Percentiles rank a stretch among this genome's conserved stretches.
Conservation (phyloP, 1,140 invertebrate genomes). For the Sarcophaga peregrina region DNA sequence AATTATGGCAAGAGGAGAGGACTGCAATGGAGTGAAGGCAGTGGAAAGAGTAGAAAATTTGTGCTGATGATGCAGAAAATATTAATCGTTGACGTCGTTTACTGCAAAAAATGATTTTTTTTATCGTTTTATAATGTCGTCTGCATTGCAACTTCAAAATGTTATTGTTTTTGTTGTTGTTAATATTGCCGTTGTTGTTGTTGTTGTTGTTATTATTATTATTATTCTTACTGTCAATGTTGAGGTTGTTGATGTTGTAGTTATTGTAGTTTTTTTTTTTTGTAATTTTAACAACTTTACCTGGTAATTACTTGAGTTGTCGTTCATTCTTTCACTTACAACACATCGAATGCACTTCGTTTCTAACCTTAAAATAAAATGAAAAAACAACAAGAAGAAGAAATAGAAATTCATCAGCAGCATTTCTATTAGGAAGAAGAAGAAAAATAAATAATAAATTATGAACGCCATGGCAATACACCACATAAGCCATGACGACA, state of each 20-base stretch:
- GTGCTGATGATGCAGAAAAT: constrained; percentile 35
- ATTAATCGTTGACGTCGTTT: constrained; percentile 35
- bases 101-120: constrained; percentile 36
- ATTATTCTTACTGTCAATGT: background rate
- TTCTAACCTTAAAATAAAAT: constrained; percentile 23
- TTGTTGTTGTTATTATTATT: background rate
- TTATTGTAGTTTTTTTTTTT: background rate
- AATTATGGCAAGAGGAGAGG: background rate
- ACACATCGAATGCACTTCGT: background rate
- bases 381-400: background rate
- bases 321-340: constrained; percentile 26
- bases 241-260: constrained; percentile 7
- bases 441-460: too few species aligned
- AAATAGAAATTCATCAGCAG: background rate
- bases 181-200: constrained; percentile 15
- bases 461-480: background rate
- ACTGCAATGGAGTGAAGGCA: background rate
- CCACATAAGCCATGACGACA: too few species aligned
- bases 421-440: too few species aligned
- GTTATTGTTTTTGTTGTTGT: constrained; percentile 33
- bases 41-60: too few species aligned
- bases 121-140: background rate
- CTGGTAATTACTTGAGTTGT: constrained; percentile 33
- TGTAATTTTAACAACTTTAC: constrained; percentile 37
- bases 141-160: background rate